Conservation (phyloP, 2,888 invertebrate genomes). For the Esperia sulphurella region DNA sequence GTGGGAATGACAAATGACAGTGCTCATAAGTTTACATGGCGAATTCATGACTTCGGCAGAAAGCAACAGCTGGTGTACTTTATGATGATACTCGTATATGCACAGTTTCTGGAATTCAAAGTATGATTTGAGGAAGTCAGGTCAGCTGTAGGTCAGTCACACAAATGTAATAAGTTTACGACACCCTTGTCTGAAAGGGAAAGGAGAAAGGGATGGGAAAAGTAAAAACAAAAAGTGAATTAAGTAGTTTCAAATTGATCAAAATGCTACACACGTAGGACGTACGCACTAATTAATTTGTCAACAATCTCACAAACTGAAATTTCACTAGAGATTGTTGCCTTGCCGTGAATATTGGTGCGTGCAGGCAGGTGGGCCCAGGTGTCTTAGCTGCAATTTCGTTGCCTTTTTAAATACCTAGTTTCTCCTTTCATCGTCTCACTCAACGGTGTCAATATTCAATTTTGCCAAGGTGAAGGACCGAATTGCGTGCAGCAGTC, state of each 20-base stretch:
- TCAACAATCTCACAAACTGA: conserved; percentile 36
- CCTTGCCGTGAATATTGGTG: background rate
- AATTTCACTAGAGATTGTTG: conserved; percentile 4
- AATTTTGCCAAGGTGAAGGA: conserved; percentile 49
- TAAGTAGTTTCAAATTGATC: background rate
- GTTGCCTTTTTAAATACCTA: conserved; percentile 29
- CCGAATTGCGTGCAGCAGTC: conserved; percentile 51
- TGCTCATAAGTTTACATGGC: conserved; percentile 9
- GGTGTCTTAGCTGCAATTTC: conserved; percentile 6
- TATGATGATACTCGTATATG: conserved; percentile 4
- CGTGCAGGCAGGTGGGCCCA: background rate
- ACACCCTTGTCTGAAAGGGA: background rate
- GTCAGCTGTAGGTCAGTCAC: conserved; percentile 14
- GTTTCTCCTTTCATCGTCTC: conserved; percentile 36
- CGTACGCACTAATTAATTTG: conserved; percentile 26
- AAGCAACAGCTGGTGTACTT: conserved; percentile 1
- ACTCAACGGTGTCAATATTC: conserved; percentile 23
- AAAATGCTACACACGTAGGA: conserved; percentile 7
- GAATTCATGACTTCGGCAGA: conserved; percentile 13
- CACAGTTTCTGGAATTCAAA: conserved; percentile 7
- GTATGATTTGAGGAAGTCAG: conserved; percentile 4
- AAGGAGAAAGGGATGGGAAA: background rate
- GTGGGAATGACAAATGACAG: conserved; percentile 11
- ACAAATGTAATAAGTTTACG: background rate
- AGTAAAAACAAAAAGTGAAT: background rate